These are phyloP conservation scores for Pyrocephalus nanus DNA, from an alignment of 2,797 vertebrate species.

Conservation along the genomic window DNA sequence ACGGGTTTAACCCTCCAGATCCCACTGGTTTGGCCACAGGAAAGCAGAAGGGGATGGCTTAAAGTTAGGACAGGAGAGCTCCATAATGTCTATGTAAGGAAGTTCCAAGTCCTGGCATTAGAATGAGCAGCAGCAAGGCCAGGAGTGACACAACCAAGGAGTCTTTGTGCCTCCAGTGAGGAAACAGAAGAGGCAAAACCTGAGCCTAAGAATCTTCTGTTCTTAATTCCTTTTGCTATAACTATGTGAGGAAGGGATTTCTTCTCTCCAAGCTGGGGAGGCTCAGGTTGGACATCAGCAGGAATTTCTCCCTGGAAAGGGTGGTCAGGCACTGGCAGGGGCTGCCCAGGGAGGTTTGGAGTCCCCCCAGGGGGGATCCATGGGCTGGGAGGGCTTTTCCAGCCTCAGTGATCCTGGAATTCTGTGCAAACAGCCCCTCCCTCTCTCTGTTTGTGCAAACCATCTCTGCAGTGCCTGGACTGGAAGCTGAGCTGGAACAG, in stretches of 20 bases:
- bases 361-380: neutral
- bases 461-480: no score
- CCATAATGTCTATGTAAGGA: accelerated
- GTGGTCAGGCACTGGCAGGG: neutral
- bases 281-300: neutral
- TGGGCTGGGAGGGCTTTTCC: neutral
- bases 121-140: neutral
- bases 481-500: neutral
- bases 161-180: neutral
- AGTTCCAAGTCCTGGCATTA: neutral
- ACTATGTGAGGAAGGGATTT: neutral
- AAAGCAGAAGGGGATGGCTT: accelerated
- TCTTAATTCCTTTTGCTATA: neutral
- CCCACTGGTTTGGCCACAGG: neutral
- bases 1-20: neutral
- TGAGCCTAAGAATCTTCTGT: neutral
- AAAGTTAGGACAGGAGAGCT: neutral
- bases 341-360: neutral
- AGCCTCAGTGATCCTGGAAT: accelerated
- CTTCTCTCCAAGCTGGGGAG: neutral
- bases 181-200: neutral
- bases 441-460: accelerated
- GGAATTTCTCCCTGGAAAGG: neutral
- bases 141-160: neutral
- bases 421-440: neutral